Base-by-base conservation (phyloP, 2,888 invertebrate species). In the Hoplodrina blanda region DNA sequence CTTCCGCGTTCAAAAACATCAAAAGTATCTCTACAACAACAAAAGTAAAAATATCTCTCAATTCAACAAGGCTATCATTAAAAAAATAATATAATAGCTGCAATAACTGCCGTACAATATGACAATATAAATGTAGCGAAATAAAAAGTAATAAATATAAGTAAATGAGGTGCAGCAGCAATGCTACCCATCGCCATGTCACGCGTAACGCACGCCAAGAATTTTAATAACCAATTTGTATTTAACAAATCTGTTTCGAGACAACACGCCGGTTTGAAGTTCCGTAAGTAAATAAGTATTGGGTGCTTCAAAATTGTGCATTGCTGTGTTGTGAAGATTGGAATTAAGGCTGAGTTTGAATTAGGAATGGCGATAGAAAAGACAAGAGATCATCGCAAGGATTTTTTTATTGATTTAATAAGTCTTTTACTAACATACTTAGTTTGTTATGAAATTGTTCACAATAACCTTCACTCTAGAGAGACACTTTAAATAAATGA, bases 171-270 rank as follows among this genome's bases (percentile, higher is more conserved):
- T 77, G 76, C 84, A 77, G 65, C 81, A 62, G 54, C 44, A 41
- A 25, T 61, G 72, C 69, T 73, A 73, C 76, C 76, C 80, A 82
- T 84, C 86, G 85, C 83, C 86, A 80, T 87, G 91, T 90, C 88
- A 87, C 86, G 81, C 79, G 81, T 82, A 80, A 80, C 86, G 86
- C 87, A 77, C 88, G 92, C 90, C 89, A 91, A 89, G 95, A 95
- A 95, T 95, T 89, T 94, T 95, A 95, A 95, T 95, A 94, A 94
- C 93, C 94, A 95, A 95, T 95, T 95, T 93, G 95, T 94, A 92
- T 94, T 94, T 94, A 93, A 95, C 93, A 92, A 93, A 94, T 92
- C 88, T 89, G 87, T 88, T 85, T 87, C 85, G 78, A 82, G 86
- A 85, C 82, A 81, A 83, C 78, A 71, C 72, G 56, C 6, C 66